A percentile compares a stretch with the other conserved stretches of the same genome.
Evolutionary conservation across 2,888 invertebrate species (phyloP).

Genomic region (Pomacea canaliculata): DNA sequence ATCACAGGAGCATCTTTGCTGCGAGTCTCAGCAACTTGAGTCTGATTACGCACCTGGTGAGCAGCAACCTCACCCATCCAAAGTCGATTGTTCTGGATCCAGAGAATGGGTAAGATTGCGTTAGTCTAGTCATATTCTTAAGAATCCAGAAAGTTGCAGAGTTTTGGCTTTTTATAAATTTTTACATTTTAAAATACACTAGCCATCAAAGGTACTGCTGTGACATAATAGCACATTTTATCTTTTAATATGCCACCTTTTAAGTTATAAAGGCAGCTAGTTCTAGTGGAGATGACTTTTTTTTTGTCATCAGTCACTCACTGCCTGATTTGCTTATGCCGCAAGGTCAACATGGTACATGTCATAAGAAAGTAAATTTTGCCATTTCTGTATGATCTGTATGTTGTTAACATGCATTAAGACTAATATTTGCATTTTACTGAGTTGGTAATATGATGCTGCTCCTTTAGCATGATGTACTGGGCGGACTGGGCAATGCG

Average conservation of each 20-base stretch:
- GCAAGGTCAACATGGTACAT: too few relatives aligned
- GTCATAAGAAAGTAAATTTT: too few relatives aligned
- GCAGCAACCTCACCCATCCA: conserved; percentile 73
- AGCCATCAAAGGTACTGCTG: not conserved
- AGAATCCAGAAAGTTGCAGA: too few relatives aligned
- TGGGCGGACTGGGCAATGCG: conserved; percentile 90
- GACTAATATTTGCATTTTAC: too few relatives aligned
- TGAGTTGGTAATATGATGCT: not conserved
- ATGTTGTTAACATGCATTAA: too few relatives aligned
- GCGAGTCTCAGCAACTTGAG: conserved; percentile 86
- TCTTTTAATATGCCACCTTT: not conserved
- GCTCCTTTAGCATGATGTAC: conserved; percentile 79
- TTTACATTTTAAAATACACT: too few relatives aligned
- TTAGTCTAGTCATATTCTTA: too few relatives aligned
- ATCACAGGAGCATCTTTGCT: conserved; percentile 86
- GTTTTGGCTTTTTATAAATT: too few relatives aligned
- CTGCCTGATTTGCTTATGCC: too few relatives aligned
- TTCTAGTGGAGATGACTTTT: too few relatives aligned
- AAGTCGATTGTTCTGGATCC: conserved; percentile 53
- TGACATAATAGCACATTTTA: not conserved
- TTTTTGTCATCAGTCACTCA: too few relatives aligned
- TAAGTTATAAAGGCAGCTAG: not conserved
- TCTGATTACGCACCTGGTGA: conserved; percentile 74
- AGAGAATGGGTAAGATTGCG: conserved; percentile 34
- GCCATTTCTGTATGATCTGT: too few relatives aligned